Evolutionary conservation across 2,113 vertebrate species (phyloP).

Genomic region (Notarius quadriscutis): DNA sequence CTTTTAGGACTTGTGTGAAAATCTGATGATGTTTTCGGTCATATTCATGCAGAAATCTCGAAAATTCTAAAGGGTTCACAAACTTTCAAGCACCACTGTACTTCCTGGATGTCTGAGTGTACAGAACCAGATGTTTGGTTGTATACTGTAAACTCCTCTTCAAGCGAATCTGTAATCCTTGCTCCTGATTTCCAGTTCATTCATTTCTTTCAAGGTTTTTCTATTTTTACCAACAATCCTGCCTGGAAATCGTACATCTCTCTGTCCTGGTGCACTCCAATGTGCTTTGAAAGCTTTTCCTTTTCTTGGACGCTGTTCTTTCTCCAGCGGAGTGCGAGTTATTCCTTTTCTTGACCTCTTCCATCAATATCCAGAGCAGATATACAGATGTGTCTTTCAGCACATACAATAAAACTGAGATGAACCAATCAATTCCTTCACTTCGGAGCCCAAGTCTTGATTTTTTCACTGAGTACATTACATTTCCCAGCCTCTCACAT

Average conservation of each 20-base stretch:
- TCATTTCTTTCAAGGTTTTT: not conserved
- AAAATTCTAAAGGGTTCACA: no score
- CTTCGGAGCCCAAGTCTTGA: slow-evolving; percentile 57
- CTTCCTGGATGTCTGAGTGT: no score
- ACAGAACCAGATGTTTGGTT: not conserved
- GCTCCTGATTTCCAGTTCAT: not conserved
- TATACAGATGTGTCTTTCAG: slow-evolving; percentile 58
- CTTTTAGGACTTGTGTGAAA: no score
- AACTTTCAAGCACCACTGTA: no score
- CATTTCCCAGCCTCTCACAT: slow-evolving; percentile 59
- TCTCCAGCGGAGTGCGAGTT: not conserved
- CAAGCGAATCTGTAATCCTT: not conserved
- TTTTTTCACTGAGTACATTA: slow-evolving; percentile 68
- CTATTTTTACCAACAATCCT: not conserved
- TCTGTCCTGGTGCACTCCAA: not conserved
- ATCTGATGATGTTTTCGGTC: no score
- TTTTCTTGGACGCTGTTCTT: not conserved
- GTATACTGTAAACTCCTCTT: not conserved
- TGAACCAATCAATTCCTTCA: slow-evolving; percentile 62
- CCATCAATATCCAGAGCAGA: slow-evolving; percentile 54
- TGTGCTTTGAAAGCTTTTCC: not conserved
- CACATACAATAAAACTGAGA: slow-evolving; percentile 64
- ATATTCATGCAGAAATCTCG: no score
- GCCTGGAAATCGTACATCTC: not conserved
- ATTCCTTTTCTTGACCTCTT: not conserved